Evolutionary conservation across 2,888 invertebrate genomes (phyloP), one percentile per base, ranked within the genome.

Genomic region (Lochmaea capreae): DNA sequence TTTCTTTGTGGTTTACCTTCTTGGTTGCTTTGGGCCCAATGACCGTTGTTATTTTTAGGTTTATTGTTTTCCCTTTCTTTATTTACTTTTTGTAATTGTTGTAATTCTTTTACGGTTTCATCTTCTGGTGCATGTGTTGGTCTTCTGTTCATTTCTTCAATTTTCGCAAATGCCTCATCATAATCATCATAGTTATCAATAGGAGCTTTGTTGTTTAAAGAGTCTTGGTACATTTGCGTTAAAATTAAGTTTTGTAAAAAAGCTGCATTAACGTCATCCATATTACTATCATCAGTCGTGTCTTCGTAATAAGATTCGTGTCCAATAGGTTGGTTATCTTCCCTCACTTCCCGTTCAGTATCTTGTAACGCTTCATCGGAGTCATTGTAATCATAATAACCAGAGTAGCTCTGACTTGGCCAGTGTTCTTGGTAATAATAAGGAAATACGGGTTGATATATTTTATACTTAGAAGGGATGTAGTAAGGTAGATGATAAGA

Each of bases 171-270:
- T 16, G 77, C 78, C n/a, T 84, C 85, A 54, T 86, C 85, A 76
- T 81, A 81, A 63, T 83, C 79, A 63, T 79, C 76, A 74, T 83
- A 81, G 57, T 79, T 79, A 65, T 81, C 82, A 33, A 78, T 62
- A 54, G 78, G 78, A 52, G 79, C 79, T 61, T 81, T 76, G 42
- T 81, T 80, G 14, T 80, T 77, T n/a, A 84, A 65, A 0, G 90
- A 89, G 80, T 91, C 90, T 83, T 90, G 90, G 81, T 90, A 91
- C 90, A 91, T 91, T 85, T 92, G 91, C 1, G 92, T 90, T 77
- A 92, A 88, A 79, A 92, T 92, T 76, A 92, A 87, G 83, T 93
- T 93, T 82, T 92, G 91, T 71, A 93, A 87, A 84, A 93, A 92
- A 65, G 91, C 91, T 70, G 91, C 91, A 84, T 90, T 92, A 5